A percentile compares a stretch with the other conserved stretches of the same genome.
phyloP scores from a whole-genome alignment of 2,888 invertebrate species.

The Tuberolachnus salignus region DNA sequence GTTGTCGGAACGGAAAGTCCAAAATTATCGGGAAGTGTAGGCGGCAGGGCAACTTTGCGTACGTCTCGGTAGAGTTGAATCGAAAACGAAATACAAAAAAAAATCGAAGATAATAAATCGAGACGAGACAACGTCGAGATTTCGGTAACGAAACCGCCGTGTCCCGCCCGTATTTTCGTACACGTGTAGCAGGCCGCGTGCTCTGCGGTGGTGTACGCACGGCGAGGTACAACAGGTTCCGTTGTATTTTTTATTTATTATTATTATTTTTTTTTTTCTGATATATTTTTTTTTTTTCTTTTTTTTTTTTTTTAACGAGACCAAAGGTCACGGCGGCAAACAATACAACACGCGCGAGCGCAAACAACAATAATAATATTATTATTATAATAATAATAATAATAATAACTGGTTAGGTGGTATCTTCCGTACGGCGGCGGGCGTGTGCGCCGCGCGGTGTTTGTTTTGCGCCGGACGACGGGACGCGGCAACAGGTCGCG shows the following conservation, averaged over 20 bases:
- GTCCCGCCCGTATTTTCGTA: too few species aligned
- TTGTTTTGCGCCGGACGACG: neutral
- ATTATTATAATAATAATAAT: constrained; percentile 23
- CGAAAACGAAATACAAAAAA: too few species aligned
- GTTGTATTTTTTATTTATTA: too few species aligned
- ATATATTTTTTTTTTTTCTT: too few species aligned
- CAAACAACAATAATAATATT: constrained; percentile 24
- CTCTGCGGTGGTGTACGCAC: neutral
- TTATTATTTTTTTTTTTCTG: neutral
- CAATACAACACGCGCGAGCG: constrained; percentile 28
- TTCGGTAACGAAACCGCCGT: too few species aligned
- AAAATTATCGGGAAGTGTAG: too few species aligned
- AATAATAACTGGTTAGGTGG: constrained; percentile 56
- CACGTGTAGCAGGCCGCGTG: neutral
- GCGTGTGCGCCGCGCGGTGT: neutral
- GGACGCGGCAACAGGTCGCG: neutral
- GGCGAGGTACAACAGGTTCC: constrained; percentile 35
- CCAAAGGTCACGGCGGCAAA: constrained; percentile 50
- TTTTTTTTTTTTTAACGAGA: constrained; percentile 35
- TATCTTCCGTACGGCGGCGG: constrained; percentile 1
- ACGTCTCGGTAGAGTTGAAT: too few species aligned
- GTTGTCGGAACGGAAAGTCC: too few species aligned
- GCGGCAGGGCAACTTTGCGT: too few species aligned
- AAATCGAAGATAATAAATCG: too few species aligned
- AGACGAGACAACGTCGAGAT: too few species aligned